Percentiles rank a stretch among this genome's conserved stretches.
These are phyloP conservation scores for Drosophila willistoni DNA, from an alignment of 1,140 invertebrate species.

Conservation along the genomic window DNA sequence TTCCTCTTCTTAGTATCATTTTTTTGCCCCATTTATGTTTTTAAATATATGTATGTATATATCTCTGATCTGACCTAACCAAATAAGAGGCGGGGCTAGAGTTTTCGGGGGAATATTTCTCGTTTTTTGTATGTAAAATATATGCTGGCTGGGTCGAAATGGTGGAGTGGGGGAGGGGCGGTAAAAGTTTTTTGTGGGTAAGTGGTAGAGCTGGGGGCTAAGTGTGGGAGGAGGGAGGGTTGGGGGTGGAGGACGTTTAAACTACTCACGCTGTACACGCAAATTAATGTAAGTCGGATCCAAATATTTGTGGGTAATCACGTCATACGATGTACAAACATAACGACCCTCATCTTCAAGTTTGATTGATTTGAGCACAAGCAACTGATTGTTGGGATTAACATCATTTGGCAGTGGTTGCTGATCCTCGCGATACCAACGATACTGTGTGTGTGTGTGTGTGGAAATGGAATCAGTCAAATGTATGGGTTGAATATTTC, in stretches of 20 bases:
- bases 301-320: slow-evolving; percentile 81
- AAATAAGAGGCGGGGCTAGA: slow-evolving; percentile 14
- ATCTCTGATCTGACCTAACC: slow-evolving; percentile 29
- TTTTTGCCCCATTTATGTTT: neutral
- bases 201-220: neutral
- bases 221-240: no score
- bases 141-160: neutral
- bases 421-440: slow-evolving; percentile 83
- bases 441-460: slow-evolving; percentile 43
- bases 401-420: slow-evolving; percentile 72
- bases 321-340: slow-evolving; percentile 86
- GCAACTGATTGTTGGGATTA: slow-evolving; percentile 45
- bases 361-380: slow-evolving; percentile 84
- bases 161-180: neutral
- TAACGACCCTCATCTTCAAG: slow-evolving; percentile 88
- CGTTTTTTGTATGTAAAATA: neutral
- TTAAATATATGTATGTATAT: slow-evolving; percentile 18
- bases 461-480: neutral
- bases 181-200: neutral
- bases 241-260: neutral
- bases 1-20: slow-evolving; percentile 27
- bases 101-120: neutral
- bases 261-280: slow-evolving; percentile 88
- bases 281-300: slow-evolving; percentile 88
- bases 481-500: no score